Evolutionary conservation across 1,140 invertebrate genomes (phyloP), one percentile per base, ranked within the genome.

Genomic region (Aphidius gifuensis): DNA sequence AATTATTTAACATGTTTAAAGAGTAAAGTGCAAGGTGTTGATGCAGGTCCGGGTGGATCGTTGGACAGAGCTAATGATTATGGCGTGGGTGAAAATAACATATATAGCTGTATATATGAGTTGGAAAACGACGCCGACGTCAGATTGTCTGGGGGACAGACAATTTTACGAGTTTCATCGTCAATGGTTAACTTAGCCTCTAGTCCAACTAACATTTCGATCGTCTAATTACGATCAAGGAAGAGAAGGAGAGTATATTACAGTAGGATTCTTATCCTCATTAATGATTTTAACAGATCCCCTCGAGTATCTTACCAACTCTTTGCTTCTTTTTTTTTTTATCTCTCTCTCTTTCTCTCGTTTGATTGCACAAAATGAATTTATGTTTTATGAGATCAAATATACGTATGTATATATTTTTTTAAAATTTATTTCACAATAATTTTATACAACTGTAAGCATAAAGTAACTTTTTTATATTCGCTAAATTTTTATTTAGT

Each of bases 1-100:
- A 16, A 16, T 16, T 16, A 16, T 16, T 16, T 32, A 32, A 32
- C 4, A 32, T 32, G 2, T 32, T 32, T 32, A 32, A 32, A 32
- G n/a, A n/a, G n/a, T n/a, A n/a, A n/a, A n/a, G 75, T 76, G 68
- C 62, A 68, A 77, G 74, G 71, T 77, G 74, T 76, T 77, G 74
- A 74, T 74, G 69, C 67, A 74, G 70, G 67, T 71, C 68, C 63
- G 61, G 65, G 57, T 62, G 50, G 60, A 56, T 6, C 11, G 60
- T 42, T 48, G 21, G 42, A 47, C n/a, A 5, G 47, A 39, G 68
- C 71, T 77, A 76, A 77, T 77, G 75, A 76, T 69, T 69, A 68
- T 55, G 64, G 71, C 73, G 74, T 77, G 70, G 74, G 74, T 73
- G 74, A 64, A 67, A 78, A 76, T 78, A 70, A 75, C 74, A 68